Percentiles rank a stretch among this genome's conserved stretches.
Evolutionary conservation across 2,113 vertebrate species (phyloP).

Genomic region (Stomatorhinus ivindoensis): DNA sequence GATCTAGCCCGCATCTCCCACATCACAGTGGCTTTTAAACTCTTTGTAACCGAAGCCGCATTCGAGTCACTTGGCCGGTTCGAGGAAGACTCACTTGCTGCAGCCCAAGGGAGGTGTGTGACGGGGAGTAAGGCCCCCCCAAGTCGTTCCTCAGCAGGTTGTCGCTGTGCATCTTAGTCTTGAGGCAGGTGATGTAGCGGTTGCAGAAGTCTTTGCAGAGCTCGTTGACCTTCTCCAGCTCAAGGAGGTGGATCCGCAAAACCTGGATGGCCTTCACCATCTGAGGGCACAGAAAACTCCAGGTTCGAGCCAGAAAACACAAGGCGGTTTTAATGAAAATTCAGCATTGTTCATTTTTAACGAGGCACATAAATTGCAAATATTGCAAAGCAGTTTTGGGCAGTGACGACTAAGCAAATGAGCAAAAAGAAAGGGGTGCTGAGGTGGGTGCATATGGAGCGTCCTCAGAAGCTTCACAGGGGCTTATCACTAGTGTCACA

Average conservation of each 20-base stretch:
- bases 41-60: neutral
- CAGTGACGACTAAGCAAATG: neutral
- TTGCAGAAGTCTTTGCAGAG: constrained; percentile 99
- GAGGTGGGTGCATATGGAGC: neutral
- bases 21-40: neutral
- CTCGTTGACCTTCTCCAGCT: constrained; percentile 97
- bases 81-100: constrained; percentile 59
- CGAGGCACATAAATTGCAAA: neutral
- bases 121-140: constrained; percentile 89
- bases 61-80: neutral
- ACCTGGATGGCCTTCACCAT: constrained; percentile 99
- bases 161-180: constrained; percentile 99
- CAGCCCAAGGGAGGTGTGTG: constrained; percentile 84
- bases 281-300: constrained; percentile 44
- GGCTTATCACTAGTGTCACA: neutral
- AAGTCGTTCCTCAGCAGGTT: constrained; percentile 97
- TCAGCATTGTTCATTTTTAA: neutral
- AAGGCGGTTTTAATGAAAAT: neutral
- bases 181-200: constrained; percentile 98
- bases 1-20: neutral
- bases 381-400: neutral
- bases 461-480: neutral
- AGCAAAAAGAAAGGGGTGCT: neutral
- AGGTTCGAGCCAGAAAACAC: neutral
- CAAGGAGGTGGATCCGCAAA: constrained; percentile 92